phyloP scores from a whole-genome alignment of 2,888 invertebrate species.

The Scaeva pyrastri region DNA sequence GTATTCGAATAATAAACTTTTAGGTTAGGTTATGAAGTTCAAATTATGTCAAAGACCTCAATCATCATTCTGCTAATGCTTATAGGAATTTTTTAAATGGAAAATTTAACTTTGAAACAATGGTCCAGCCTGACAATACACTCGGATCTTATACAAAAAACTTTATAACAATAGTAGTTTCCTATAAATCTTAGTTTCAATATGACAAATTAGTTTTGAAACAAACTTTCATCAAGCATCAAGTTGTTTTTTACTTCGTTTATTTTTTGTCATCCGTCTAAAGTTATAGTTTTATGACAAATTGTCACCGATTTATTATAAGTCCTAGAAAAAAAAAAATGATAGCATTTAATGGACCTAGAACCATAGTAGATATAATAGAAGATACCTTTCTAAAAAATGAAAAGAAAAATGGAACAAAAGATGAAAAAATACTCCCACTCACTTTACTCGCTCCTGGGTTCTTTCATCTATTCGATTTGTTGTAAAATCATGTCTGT shows the following conservation, averaged over 20 bases:
- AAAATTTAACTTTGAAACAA: background rate
- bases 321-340: constrained; percentile 5
- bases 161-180: background rate
- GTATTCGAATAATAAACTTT: no score
- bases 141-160: background rate
- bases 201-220: constrained; percentile 7
- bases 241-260: background rate
- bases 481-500: constrained; percentile 24
- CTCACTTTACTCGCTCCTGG: background rate
- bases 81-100: background rate
- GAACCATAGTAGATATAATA: background rate
- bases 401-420: background rate
- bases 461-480: background rate
- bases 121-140: background rate
- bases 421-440: background rate
- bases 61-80: background rate
- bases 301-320: constrained; percentile 64
- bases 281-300: constrained; percentile 53
- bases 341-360: background rate
- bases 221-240: background rate
- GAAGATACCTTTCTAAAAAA: background rate
- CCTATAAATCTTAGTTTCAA: background rate
- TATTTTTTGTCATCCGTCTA: background rate
- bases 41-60: background rate
- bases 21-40: no score